Evolutionary conservation across 2,113 vertebrate genomes (phyloP).

Genomic region (Tragelaphus buxtoni): DNA sequence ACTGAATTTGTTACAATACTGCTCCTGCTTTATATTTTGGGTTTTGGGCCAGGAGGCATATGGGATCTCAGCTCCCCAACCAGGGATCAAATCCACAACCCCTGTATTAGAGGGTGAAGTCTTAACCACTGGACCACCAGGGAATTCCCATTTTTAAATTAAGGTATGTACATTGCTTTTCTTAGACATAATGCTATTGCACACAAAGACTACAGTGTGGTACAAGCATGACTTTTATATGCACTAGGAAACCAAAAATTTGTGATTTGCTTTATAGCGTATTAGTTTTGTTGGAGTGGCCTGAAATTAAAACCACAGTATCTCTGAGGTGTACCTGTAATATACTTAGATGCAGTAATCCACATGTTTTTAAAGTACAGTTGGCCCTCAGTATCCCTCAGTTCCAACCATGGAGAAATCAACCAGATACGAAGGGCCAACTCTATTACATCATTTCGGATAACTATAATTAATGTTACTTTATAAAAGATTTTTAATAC

Average conservation of each 20-base stretch:
- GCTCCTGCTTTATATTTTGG: neutral
- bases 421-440: neutral
- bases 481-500: neutral
- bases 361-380: neutral
- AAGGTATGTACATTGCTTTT: neutral
- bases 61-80: neutral
- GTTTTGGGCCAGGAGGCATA: neutral
- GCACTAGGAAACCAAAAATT: neutral
- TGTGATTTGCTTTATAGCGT: neutral
- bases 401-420: neutral
- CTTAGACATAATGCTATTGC: neutral
- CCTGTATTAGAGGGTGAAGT: neutral
- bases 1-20: neutral
- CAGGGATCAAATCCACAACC: neutral
- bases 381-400: neutral
- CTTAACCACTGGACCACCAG: neutral
- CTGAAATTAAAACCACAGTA: neutral
- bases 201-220: neutral
- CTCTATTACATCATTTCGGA: neutral
- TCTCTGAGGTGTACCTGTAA: neutral
- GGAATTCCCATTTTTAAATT: neutral
- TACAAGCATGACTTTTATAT: neutral
- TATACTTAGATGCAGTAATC: neutral
- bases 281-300: neutral
- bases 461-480: neutral